Percentiles rank a stretch among this genome's conserved stretches.
Evolutionary conservation across 2,888 invertebrate genomes (phyloP).

Genomic region (Catocala nupta): DNA sequence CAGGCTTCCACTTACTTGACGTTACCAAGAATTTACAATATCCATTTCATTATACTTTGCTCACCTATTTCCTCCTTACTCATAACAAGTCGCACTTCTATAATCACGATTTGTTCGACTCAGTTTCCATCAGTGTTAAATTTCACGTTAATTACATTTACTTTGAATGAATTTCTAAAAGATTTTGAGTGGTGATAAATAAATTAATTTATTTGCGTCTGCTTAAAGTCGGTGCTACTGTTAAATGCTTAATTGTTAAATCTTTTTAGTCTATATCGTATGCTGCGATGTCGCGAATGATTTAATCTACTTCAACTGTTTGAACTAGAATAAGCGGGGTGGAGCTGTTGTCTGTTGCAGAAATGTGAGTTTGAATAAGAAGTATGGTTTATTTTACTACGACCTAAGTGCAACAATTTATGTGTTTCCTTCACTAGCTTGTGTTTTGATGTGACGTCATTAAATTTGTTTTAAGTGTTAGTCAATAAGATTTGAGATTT

Average conservation of each 20-base stretch:
- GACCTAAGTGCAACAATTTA: too few species aligned
- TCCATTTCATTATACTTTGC: too few species aligned
- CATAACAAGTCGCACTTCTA: not conserved
- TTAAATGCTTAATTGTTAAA: slow-evolving; percentile 24
- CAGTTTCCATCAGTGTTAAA: not conserved
- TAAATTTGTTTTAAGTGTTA: too few species aligned
- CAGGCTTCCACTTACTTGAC: too few species aligned
- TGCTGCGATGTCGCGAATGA: slow-evolving; percentile 16
- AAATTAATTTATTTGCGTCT: slow-evolving; percentile 48
- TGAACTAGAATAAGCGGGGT: slow-evolving; percentile 9
- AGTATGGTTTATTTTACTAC: too few species aligned
- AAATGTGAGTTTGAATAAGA: slow-evolving; percentile 1
- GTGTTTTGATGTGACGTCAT: too few species aligned
- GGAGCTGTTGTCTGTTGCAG: slow-evolving; percentile 11
- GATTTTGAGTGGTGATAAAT: slow-evolving; percentile 45
- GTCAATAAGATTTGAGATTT: too few species aligned
- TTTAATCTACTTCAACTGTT: slow-evolving; percentile 18
- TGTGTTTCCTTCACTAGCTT: slow-evolving; percentile 53
- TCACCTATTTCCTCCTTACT: too few species aligned
- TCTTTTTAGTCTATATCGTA: slow-evolving; percentile 17
- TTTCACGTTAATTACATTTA: slow-evolving; percentile 6
- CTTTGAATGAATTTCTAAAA: slow-evolving; percentile 48
- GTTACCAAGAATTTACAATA: too few species aligned
- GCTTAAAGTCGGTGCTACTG: slow-evolving; percentile 2
- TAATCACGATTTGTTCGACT: not conserved